Conservation (phyloP, 2,888 invertebrate species). For the Polydesmus complanatus region DNA sequence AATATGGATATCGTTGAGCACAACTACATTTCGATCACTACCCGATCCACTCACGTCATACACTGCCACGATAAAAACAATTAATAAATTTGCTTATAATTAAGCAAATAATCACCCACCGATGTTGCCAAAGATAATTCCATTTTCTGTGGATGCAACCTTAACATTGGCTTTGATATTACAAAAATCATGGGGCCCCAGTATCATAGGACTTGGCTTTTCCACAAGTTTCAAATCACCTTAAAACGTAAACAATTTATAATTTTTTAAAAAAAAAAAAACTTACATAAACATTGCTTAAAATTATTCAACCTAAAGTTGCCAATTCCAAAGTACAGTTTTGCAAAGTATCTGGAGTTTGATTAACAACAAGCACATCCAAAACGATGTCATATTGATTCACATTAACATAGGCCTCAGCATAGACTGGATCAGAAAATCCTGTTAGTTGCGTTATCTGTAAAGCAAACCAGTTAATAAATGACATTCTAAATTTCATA, state of each 20-base stretch:
- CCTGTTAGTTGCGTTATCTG: conserved; percentile 86
- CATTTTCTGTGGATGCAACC: conserved; percentile 97
- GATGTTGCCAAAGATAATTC: conserved; percentile 98
- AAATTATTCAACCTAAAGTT: conserved; percentile 47
- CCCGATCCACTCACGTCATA: conserved; percentile 90
- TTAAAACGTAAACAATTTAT: too few species aligned
- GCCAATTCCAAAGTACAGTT: conserved; percentile 96
- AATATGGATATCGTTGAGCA: conserved; percentile 97
- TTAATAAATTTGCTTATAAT: conserved; percentile 1
- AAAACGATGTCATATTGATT: conserved; percentile 97
- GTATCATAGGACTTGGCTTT: conserved; percentile 85
- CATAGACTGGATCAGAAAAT: conserved; percentile 98
- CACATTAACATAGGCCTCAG: conserved; percentile 98
- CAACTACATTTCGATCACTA: conserved; percentile 90
- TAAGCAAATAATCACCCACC: conserved; percentile 40
- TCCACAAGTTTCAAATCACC: conserved; percentile 97
- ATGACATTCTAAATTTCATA: not conserved
- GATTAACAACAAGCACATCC: conserved; percentile 95
- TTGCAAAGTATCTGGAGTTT: conserved; percentile 93
- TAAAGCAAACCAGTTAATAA: not conserved
- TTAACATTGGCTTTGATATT: conserved; percentile 98
- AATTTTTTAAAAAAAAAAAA: conserved; percentile 2
- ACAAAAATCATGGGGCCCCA: conserved; percentile 93
- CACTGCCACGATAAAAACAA: conserved; percentile 41
- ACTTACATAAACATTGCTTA: not conserved